These are phyloP conservation scores for Erebia aethiops DNA, from an alignment of 2,888 invertebrate species.

Conservation along the genomic window DNA sequence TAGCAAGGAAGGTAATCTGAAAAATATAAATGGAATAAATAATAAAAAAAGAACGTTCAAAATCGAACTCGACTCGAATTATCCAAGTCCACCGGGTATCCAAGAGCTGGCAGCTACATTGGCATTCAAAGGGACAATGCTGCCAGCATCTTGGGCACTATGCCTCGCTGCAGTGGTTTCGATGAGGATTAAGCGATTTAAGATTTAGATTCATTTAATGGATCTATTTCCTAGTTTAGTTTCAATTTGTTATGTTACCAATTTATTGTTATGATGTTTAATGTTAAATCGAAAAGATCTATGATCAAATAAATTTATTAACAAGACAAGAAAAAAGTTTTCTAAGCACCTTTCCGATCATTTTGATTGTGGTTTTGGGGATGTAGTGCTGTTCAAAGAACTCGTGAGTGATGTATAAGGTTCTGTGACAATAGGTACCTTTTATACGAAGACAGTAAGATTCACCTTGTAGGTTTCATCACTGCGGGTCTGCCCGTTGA, in stretches of 20 bases:
- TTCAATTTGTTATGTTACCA: no score
- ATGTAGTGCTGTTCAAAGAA: slow-evolving; percentile 63
- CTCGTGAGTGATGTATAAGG: slow-evolving; percentile 62
- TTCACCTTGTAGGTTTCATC: slow-evolving; percentile 80
- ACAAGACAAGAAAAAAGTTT: neutral
- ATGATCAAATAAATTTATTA: neutral
- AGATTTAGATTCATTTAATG: no score
- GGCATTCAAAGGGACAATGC: no score
- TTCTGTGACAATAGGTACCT: slow-evolving; percentile 65
- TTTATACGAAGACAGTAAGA: slow-evolving; percentile 73
- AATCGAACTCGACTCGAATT: no score
- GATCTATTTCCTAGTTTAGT: no score
- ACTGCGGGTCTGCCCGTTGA: slow-evolving; percentile 43
- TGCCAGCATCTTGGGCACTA: no score
- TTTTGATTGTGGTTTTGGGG: slow-evolving; percentile 54
- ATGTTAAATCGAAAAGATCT: no score
- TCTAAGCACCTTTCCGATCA: slow-evolving; percentile 60
- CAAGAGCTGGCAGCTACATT: no score
- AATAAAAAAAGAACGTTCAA: neutral
- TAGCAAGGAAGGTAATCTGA: slow-evolving; percentile 66
- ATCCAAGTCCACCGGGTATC: no score
- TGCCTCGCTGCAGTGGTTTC: no score
- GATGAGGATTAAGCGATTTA: no score
- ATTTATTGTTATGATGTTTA: no score
- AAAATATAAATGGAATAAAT: slow-evolving; percentile 38